Base-by-base conservation (phyloP, 2,888 invertebrate species). In the Pherbina coryleti region DNA sequence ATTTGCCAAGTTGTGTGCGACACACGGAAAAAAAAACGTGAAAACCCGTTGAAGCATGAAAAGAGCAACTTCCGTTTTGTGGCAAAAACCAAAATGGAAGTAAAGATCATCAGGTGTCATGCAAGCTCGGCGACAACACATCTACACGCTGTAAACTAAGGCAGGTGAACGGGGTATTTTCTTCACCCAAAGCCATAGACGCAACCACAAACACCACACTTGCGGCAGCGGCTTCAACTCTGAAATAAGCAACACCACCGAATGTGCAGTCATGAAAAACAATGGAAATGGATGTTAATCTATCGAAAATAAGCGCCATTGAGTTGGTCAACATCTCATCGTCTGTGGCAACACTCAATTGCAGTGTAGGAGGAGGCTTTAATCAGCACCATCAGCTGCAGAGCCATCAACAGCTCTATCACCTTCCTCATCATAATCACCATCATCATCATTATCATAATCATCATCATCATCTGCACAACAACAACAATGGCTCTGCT, bases 251-350 rank as follows among this genome's bases (percentile, higher is more conserved):
- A 51, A 28, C 53, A 22, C 31, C 19, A 22, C 71, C 60, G 44
- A 37, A 72, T 9, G 34, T 37, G 57, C 31, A n/a, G 28, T 79
- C 78, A 86, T 85, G 74, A 67, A 44, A 37, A 64, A 80, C 79
- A 83, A 86, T 86, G 89, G 89, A 89, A 87, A 89, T 89, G 87
- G 89, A 89, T 85, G 89, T 89, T 80, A 89, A 89, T 85, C 87
- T 88, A 78, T 80, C 83, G 81, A 84, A 85, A 83, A 82, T 85
- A 83, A 83, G 84, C 84, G 86, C 84, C 85, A 82, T 82, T 80
- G 87, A 84, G 83, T 85, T 86, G 83, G 87, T 88, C 84, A 87
- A 86, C 86, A 87, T 88, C 81, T 88, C 89, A 79, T 87, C 88
- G 70, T 86, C 79, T 80, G 81, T 77, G 80, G 60, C 80, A 75